These are phyloP conservation scores for Macrophya alboannulata DNA, from an alignment of 2,888 invertebrate genomes.

Conservation along the genomic window DNA sequence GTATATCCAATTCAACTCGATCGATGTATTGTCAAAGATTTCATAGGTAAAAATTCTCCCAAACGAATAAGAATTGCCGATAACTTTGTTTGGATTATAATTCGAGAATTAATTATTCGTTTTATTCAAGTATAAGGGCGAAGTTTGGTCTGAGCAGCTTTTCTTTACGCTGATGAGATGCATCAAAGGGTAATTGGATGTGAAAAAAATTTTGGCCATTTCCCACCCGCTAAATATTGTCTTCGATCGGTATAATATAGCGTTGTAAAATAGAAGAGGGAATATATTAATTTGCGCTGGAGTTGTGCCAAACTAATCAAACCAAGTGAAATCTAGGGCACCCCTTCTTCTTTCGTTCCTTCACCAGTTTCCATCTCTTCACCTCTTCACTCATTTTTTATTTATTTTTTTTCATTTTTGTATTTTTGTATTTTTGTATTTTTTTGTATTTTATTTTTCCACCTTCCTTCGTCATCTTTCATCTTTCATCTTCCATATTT, in stretches of 20 bases:
- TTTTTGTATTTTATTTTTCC: too few relatives aligned
- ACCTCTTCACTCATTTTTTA: constrained; percentile 1
- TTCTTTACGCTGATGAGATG: not conserved
- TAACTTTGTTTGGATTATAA: too few relatives aligned
- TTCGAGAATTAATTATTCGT: not conserved
- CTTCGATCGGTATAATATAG: constrained; percentile 13
- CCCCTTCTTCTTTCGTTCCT: constrained; percentile 26
- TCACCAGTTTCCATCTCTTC: constrained; percentile 16
- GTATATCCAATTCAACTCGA: not conserved
- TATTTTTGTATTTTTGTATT: too few relatives aligned
- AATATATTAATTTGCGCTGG: constrained; percentile 79
- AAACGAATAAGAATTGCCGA: too few relatives aligned
- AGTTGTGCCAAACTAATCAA: constrained; percentile 79
- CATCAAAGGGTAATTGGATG: not conserved
- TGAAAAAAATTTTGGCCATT: not conserved
- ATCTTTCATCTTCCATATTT: constrained; percentile 22
- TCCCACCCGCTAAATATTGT: constrained; percentile 33
- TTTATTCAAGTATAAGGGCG: not conserved
- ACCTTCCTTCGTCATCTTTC: constrained; percentile 24
- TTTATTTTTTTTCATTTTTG: not conserved
- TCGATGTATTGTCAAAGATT: not conserved
- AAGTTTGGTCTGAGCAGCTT: not conserved
- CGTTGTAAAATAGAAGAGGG: constrained; percentile 45
- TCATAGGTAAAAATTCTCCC: not conserved
- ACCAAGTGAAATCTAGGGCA: constrained; percentile 80